Evolutionary conservation across 2,797 vertebrate species (phyloP).

Genomic region (Lates japonicus): DNA sequence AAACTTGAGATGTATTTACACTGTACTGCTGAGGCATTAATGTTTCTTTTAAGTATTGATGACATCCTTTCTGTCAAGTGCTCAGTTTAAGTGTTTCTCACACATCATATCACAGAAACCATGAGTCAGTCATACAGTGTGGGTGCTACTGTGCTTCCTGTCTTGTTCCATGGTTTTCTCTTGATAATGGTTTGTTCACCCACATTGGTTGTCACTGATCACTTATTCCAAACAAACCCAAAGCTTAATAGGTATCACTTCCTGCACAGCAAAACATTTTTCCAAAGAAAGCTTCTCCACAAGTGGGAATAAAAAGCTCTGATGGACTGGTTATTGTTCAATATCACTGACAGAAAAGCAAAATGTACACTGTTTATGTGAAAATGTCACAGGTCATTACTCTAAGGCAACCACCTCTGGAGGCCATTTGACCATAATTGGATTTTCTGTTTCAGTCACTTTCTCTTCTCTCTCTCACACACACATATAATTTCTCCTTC

Average conservation of each 20-base stretch:
- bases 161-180: constrained; percentile 23
- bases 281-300: not conserved
- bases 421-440: constrained; percentile 25
- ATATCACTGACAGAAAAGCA: constrained; percentile 12
- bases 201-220: constrained; percentile 15
- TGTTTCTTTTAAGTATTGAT: not conserved
- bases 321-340: not conserved
- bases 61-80: not conserved
- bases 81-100: not conserved
- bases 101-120: constrained; percentile 17
- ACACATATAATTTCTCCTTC: constrained; percentile 7
- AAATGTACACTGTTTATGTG: constrained; percentile 12
- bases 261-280: not conserved
- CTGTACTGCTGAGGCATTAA: not conserved
- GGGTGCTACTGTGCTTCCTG: constrained; percentile 11
- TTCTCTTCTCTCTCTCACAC: not conserved
- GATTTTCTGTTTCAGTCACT: constrained; percentile 12
- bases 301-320: not conserved
- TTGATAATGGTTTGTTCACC: constrained; percentile 27
- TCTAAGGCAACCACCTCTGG: constrained; percentile 1
- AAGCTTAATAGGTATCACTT: not conserved
- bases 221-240: constrained; percentile 12
- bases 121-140: constrained; percentile 22
- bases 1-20: not conserved
- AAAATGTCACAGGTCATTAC: constrained; percentile 34